Base-by-base conservation (phyloP, 2,113 vertebrate species). In the Anser brachyrhynchus region DNA sequence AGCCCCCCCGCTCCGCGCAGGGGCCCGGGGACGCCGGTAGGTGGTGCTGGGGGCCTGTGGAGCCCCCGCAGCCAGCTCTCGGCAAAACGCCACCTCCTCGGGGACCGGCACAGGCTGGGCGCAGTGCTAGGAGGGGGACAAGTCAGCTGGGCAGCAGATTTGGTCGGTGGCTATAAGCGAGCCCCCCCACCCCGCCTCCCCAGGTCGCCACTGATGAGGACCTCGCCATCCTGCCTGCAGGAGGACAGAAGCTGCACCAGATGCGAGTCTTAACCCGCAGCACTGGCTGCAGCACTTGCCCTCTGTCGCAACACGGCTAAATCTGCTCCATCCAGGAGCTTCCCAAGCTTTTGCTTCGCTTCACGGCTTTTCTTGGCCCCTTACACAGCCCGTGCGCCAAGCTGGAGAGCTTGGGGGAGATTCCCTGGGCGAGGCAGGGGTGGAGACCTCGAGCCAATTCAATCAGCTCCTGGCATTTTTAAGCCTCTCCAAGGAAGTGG, bases 21-120 rank as follows among this genome's bases (percentile, higher is more conserved):
- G 9, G 59, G 59, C 35, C 13, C 35, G 61, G 23, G 61, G 25
- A 16, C 16, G 61, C 90, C 95, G 76, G 80, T 87, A 97, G 95
- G 79, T 82, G 96, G 97, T 66, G 94, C 92, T 73, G 74, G 65
- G 83, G 61, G 15, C 13, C 35, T 70, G 65, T 44, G 23, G 77
- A 69, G 39, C 29, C 37, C 10, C 7, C 37, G 37, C 37, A 28
- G 21, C 31, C 20, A 10, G 6, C 28, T 35, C 66, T 31, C 44
- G 78, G 6, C 29, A 49, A 78, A 84, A 73, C 41, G 18, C 6
- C 43, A 9, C 16, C 52, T 54, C 39, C 35, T 29, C 44, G n/a
- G 72, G 54, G 15, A 23, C 28, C 46, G 20, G 41, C 18, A 23
- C 13, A 52, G 52, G 29, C 43, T 6, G 35, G 33, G 10, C 58